Conservation (phyloP, 1,140 invertebrate genomes). For the Nasonia vitripennis region DNA sequence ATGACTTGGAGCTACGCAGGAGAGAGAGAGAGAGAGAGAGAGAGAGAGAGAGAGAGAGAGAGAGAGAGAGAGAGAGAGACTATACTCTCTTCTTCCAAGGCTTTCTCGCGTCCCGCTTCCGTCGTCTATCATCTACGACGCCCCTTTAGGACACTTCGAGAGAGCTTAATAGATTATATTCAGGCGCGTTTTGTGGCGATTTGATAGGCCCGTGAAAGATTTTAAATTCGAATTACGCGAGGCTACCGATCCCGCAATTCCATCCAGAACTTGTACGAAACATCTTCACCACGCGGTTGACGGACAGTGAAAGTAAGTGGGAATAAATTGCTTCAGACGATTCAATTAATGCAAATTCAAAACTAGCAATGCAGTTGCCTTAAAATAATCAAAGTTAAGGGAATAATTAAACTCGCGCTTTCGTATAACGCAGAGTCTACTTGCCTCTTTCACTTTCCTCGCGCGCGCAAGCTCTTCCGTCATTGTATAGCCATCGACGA, state of each 20-base stretch:
- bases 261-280: no score
- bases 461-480: neutral
- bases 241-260: no score
- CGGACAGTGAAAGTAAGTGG: neutral
- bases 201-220: no score
- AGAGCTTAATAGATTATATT: neutral
- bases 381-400: constrained; percentile 62
- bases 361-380: constrained; percentile 14
- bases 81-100: neutral
- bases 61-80: neutral
- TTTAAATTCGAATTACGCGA: no score
- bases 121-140: neutral
- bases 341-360: constrained; percentile 54
- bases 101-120: neutral
- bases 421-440: constrained; percentile 33
- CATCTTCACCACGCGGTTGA: neutral
- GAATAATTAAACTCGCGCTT: constrained; percentile 60
- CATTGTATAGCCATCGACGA: constrained; percentile 37
- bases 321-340: constrained; percentile 53
- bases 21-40: neutral
- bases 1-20: neutral
- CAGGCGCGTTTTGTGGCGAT: no score
- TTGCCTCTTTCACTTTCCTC: constrained; percentile 35
- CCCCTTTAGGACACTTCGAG: neutral
- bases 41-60: neutral